Base-by-base conservation (phyloP, 2,797 vertebrate species). In the Pseudochaenichthys georgianus region DNA sequence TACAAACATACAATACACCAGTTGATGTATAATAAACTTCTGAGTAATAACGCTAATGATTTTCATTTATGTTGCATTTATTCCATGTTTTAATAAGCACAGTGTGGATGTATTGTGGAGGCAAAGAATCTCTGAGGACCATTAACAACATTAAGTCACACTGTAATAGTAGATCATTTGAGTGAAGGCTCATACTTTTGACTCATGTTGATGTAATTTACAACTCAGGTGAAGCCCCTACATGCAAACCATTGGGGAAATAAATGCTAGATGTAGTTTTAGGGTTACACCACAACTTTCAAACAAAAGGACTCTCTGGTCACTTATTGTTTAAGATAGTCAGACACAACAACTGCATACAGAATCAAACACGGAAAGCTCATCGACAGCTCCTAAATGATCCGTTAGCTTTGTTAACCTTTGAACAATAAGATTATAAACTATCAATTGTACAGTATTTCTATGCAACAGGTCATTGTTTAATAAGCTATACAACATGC, bases 391-490 rank as follows among this genome's bases (percentile, higher is more conserved):
- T 43, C 34, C 17, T 21, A 48, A 3, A 28, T 72, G 16, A 64
- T 23, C 50, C 17, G 59, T 63, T 17, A 66, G 16, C 41, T 15
- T 53, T 57, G 45, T 59, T 71, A 57, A 77, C 58, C 47, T 63
- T 59, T 75, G 53, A 77, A 42, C 64, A 61, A n/a, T 67, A 31
- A 59, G 34, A 38, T 38, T 38, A 38, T 2, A 38, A 38, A 38
- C 1, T 0, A 9, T 38, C 34, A 7, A 9, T 38, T 38, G 34
- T 38, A 38, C 34, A 38, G 28, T 28, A 28, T 28, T 28, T 28
- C 28, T 28, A 28, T 28, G 28, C 28, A 28, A 28, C 28, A 28
- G 28, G 28, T 28, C 28, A 28, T 28, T 28, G 28, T 54, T 47
- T 23, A 16, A 28, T 17, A 19, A 58, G 31, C 64, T 41, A 5